Evolutionary conservation across 2,797 vertebrate species (phyloP), one percentile per base, ranked within the genome.

Genomic region (Microcaecilia unicolor): DNA sequence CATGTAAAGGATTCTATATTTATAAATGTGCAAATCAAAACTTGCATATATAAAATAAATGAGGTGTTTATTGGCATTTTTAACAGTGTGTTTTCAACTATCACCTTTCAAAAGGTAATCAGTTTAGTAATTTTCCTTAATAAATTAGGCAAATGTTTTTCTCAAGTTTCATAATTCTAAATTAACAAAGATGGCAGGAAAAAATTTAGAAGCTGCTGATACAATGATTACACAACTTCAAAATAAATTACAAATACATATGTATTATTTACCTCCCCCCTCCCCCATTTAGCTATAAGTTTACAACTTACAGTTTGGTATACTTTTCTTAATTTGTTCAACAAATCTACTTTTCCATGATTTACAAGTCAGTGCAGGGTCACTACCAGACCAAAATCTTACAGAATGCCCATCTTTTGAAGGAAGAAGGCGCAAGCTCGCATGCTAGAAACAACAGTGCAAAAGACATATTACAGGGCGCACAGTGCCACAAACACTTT

Each of bases 11-110:
- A 34, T 34, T 62, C 52, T 60, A 45, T 76, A 60, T 82, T 69
- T 75, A 72, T 67, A 80, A 70, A 71, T 74, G 84, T 89, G 81
- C 85, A 89, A 87, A 81, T 71, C 61, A 70, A n/a, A n/a, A 77
- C 52, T 59, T 64, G 62, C 70, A 70, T 74, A 83, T 67, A 68
- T 28, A 51, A 72, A 70, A 68, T 61, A 65, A 74, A 72, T 58
- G 70, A 76, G 71, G 70, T 74, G 74, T 64, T 71, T 62, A 67
- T 71, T 78, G 74, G 70, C 70, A 60, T 74, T 55, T 72, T 63
- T 55, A 66, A 70, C 72, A 77, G 70, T 70, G 57, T 75, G 61
- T 73, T 44, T 58, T 65, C 54, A 52, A 52, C 44, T 61, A 59
- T 60, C n/a, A 64, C 49, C 60, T 67, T 67, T 70, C 65, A 62